Evolutionary conservation across 1,140 invertebrate genomes (phyloP), one percentile per base, ranked within the genome.

Genomic region (Sycophila sp.): DNA sequence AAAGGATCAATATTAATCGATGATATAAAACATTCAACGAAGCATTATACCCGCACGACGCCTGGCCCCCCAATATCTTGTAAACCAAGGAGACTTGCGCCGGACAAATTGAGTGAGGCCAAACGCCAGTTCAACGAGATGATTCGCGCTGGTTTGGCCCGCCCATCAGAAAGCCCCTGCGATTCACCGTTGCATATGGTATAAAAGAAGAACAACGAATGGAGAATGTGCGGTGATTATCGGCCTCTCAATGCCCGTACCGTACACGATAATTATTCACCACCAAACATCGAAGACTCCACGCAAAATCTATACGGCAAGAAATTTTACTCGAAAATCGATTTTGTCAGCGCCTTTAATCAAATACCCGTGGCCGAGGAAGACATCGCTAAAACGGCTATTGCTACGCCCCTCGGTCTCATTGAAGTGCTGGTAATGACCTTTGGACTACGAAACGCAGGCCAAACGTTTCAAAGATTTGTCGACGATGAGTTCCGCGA

Each of bases 271-370:
- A 17, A 69, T 0, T 86, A 83, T 63, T 80, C 80, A 10, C 34
- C 85, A 0, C 79, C 78, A 0, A 26, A 73, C 26, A 67, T 82
- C 0, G 32, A 74, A 11, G 76, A 78, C 28, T 76, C 75, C 6
- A 65, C 13, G 69, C 72, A 78, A 40, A 53, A n/a, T 4, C 62
- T 88, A 2, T 38, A 66, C 0, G 84, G 81, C 0, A 72, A 75
- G 5, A 76, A 60, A n/a, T 79, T 80, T 28, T 89, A 89, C 63
- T 80, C 84, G 1, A 80, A 73, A 2, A 66, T 89, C 1, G 88
- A 90, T 75, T 63, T 88, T 30, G 15, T 74, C 0, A 77, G 77
- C 22, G 89, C 88, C 0, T 90, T 86, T 69, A 83, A 85, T 74
- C 88, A 85, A 67, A 82, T 87, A 19, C 83, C 79, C 0, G 75